Evolutionary conservation across 2,797 vertebrate species (phyloP), one percentile per base, ranked within the genome.

Genomic region (Xiphorhynchus erythropygius): DNA sequence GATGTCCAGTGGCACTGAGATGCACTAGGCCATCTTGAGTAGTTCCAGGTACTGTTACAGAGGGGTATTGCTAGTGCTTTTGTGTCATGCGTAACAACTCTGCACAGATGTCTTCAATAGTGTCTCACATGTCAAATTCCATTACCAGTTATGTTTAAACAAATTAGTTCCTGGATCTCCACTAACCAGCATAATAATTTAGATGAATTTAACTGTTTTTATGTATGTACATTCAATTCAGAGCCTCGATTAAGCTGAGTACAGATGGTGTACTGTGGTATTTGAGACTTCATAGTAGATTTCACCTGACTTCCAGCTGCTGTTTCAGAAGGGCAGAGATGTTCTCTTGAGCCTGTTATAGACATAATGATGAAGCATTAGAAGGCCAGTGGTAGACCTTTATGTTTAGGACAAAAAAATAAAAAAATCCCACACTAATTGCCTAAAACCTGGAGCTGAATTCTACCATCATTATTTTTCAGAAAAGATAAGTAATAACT

Each of bases 241-340:
- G 28, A 5, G 1, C 22, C 50, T 79, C 74, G 65, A 42, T 82
- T 81, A 74, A 63, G 17, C 17, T 85, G 30, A 67, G 35, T 47
- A 59, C 71, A 83, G 71, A 65, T 80, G 75, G 37, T 80, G 35
- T 39, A 39, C 62, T 24, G 35, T 22, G 41, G 30, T 42, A 73
- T 76, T 91, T 87, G 37, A 83, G 42, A 89, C 44, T 96, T 90
- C 64, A 86, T 70, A 74, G n/a, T 55, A 81, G 50, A 73, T 62
- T 84, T 91, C 32, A 90, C 47, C 60, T 92, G 59, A 5, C 25
- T 79, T 84, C 24, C 37, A 84, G 42, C 27, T 42, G 55, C 42
- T 65, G 7, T 83, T 85, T 83, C 70, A 83, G 60, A 92, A 84
- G 13, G 63, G 28, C 12, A 56, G 69, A 84, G n/a, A 24, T 35